Conservation (phyloP, 2,888 invertebrate species). For the Dorcus hopei region DNA sequence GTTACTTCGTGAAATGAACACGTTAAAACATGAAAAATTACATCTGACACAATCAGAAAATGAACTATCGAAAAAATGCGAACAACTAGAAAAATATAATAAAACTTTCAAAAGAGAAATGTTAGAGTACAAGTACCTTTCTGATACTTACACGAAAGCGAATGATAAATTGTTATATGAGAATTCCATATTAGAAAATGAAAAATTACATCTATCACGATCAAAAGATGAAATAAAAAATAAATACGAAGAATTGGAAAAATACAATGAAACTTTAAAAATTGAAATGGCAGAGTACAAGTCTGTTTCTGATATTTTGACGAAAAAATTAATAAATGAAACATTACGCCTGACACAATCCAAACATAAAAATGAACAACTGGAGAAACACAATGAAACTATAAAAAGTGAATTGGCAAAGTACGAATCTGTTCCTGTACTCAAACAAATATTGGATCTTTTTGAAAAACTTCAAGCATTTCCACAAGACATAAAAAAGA, state of each 20-base stretch:
- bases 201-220: background rate
- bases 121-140: background rate
- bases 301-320: background rate
- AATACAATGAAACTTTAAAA: slow-evolving; percentile 1
- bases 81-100: slow-evolving; percentile 3
- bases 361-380: too few species aligned
- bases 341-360: too few species aligned
- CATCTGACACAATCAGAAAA: too few species aligned
- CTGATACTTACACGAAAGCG: too few species aligned
- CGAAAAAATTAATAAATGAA: too few species aligned
- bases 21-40: too few species aligned
- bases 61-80: background rate
- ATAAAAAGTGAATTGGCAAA: slow-evolving; percentile 5
- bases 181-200: background rate
- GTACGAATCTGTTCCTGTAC: slow-evolving; percentile 10
- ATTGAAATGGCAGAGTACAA: slow-evolving; percentile 9
- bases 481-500: background rate
- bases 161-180: too few species aligned
- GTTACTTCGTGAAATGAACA: too few species aligned
- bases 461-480: slow-evolving; percentile 4
- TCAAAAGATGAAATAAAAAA: slow-evolving; percentile 8
- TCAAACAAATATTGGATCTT: slow-evolving; percentile 8
- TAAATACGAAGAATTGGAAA: slow-evolving; percentile 2
- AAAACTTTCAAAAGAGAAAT: slow-evolving; percentile 1
- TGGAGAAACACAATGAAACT: too few species aligned